A percentile compares a stretch with the other conserved stretches of the same genome.
phyloP scores from a whole-genome alignment of 1,140 invertebrate species.

The Nephila pilipes region DNA sequence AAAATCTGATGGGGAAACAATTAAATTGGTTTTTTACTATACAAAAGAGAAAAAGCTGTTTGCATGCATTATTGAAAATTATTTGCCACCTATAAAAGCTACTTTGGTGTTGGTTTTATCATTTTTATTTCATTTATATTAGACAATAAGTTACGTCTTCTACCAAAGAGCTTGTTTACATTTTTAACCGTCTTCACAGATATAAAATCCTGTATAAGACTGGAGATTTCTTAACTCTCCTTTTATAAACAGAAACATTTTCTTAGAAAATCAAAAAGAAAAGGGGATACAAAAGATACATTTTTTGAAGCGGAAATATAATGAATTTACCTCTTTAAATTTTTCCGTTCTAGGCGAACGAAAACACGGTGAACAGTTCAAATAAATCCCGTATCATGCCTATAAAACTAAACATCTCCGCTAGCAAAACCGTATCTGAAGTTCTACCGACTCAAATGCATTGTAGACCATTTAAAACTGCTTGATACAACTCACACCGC shows the following conservation, averaged over 20 bases:
- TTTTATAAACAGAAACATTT: background rate
- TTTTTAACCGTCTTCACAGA: too few species aligned
- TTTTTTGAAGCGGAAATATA: conserved; percentile 36
- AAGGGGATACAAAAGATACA: background rate
- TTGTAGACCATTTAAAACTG: conserved; percentile 63
- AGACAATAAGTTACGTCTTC: too few species aligned
- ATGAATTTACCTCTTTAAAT: conserved; percentile 64
- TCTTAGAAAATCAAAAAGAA: background rate
- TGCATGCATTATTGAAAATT: too few species aligned
- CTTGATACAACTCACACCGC: conserved; percentile 38
- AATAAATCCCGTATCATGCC: conserved; percentile 39
- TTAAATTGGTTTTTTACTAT: too few species aligned
- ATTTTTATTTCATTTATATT: too few species aligned
- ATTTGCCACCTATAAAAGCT: too few species aligned
- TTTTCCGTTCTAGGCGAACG: background rate
- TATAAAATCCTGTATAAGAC: too few species aligned
- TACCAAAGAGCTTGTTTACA: too few species aligned
- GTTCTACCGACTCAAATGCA: conserved; percentile 14
- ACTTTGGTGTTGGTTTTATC: too few species aligned
- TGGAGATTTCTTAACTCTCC: too few species aligned
- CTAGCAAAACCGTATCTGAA: conserved; percentile 52
- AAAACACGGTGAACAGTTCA: conserved; percentile 6
- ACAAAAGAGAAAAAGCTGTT: too few species aligned
- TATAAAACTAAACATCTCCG: conserved; percentile 46
- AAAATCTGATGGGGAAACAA: too few species aligned